A percentile compares a stretch with the other conserved stretches of the same genome.
phyloP scores from a whole-genome alignment of 30 jellyfish, hydroid and myxozoan genomes.

The Chironex yamaguchii region DNA sequence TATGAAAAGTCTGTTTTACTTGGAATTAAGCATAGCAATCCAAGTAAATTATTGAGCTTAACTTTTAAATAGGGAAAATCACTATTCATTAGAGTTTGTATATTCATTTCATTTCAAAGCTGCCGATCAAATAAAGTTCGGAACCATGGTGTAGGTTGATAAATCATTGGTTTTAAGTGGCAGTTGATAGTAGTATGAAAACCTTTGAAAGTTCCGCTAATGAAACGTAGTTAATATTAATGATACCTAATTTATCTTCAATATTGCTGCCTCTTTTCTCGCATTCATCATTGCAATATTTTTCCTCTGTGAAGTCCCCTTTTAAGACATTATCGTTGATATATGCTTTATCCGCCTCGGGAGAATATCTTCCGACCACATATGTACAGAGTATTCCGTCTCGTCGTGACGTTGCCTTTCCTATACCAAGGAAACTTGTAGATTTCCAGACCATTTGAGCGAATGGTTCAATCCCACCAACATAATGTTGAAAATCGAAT shows the following conservation, averaged over 20 bases:
- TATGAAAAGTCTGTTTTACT: no score
- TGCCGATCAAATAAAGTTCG: no score
- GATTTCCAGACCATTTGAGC: slow-evolving; percentile 97
- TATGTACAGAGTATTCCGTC: slow-evolving; percentile 90
- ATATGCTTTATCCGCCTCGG: slow-evolving; percentile 85
- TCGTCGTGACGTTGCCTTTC: slow-evolving; percentile 80
- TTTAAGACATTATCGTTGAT: slow-evolving; percentile 74
- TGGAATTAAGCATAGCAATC: no score
- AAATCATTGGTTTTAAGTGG: no score
- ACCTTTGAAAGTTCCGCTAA: no score
- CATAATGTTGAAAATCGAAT: slow-evolving; percentile 61
- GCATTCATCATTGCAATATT: slow-evolving; percentile 64
- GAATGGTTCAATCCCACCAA: slow-evolving; percentile 86
- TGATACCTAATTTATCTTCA: not conserved
- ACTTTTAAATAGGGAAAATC: no score
- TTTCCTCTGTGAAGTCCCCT: slow-evolving; percentile 73
- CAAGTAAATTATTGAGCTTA: no score
- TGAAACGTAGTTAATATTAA: no score
- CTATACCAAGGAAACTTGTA: slow-evolving; percentile 90
- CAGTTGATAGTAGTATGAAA: no score
- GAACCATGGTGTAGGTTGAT: no score
- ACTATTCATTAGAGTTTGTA: no score
- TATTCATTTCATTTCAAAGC: no score
- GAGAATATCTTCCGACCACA: slow-evolving; percentile 94
- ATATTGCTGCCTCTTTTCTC: slow-evolving; percentile 54